These are phyloP conservation scores for Ophion costatus DNA, from an alignment of 2,888 invertebrate species.

Conservation along the genomic window DNA sequence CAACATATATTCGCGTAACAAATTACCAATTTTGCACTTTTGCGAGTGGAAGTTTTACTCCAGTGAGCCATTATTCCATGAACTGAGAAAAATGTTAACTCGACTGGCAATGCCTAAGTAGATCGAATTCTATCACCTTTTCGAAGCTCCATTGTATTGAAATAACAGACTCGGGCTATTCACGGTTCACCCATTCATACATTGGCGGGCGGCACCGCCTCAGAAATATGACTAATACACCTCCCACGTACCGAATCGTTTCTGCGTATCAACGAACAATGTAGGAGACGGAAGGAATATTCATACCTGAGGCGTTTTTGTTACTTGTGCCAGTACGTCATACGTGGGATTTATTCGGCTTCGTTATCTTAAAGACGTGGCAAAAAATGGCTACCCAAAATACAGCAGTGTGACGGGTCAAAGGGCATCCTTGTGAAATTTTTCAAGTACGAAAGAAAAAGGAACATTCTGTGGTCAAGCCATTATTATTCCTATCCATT, in stretches of 20 bases:
- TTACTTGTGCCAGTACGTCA: constrained; percentile 18
- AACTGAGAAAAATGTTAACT: background rate
- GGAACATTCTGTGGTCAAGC: too few relatives aligned
- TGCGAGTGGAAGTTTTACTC: background rate
- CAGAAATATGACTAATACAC: constrained; percentile 46
- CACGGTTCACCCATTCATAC: background rate
- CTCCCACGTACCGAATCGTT: constrained; percentile 5
- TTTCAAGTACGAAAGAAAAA: background rate
- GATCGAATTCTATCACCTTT: background rate
- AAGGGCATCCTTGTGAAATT: background rate
- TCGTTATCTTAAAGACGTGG: background rate
- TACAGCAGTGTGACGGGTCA: background rate
- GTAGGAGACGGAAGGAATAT: background rate
- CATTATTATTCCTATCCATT: too few relatives aligned
- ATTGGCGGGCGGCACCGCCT: background rate
- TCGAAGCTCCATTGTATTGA: background rate
- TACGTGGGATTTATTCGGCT: constrained; percentile 31
- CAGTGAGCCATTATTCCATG: background rate
- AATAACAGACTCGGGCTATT: background rate
- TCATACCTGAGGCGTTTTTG: background rate
- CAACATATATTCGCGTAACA: background rate
- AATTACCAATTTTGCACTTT: background rate
- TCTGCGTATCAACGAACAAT: constrained; percentile 9
- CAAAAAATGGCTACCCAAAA: constrained; percentile 40
- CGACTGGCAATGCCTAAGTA: background rate